Conservation (phyloP, 2,797 vertebrate genomes). For the Falco columbarius region DNA sequence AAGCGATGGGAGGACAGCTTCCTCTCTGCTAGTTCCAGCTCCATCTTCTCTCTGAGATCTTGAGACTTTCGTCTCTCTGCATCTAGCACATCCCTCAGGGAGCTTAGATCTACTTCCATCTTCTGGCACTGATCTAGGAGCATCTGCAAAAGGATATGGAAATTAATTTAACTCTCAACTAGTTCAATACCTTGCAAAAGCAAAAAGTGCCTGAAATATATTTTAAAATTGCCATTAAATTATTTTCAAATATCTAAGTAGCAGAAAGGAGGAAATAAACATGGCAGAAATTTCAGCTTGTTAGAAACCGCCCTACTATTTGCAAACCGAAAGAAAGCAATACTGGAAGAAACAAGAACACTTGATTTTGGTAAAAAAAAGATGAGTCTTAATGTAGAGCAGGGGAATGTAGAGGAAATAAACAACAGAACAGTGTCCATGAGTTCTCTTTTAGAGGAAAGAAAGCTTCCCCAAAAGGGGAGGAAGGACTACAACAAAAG, state of each 20-base stretch:
- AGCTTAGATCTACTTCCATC: conserved; percentile 83
- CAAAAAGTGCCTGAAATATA: not conserved
- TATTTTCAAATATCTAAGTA: not conserved
- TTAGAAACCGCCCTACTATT: not conserved
- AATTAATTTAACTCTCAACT: not conserved
- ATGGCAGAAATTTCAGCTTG: not conserved
- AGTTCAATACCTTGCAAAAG: not conserved
- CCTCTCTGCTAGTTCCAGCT: conserved; percentile 73
- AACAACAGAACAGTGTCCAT: not conserved
- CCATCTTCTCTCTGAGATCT: conserved; percentile 58
- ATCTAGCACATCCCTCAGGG: conserved; percentile 72
- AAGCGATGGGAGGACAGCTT: conserved; percentile 50
- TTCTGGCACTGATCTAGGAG: conserved; percentile 85
- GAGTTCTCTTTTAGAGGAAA: not conserved
- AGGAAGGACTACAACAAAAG: not conserved
- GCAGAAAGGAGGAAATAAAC: not conserved
- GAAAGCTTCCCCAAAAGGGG: not conserved
- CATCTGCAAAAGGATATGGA: conserved; percentile 71
- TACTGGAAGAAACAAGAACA: not conserved
- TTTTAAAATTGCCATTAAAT: not conserved
- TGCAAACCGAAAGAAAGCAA: not conserved
- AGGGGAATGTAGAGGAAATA: not conserved
- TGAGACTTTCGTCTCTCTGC: conserved; percentile 71
- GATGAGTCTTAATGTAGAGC: not conserved
- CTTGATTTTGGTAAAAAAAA: not conserved